Base-by-base conservation (phyloP, 2,113 vertebrate species). In the Notiomystis cincta region DNA sequence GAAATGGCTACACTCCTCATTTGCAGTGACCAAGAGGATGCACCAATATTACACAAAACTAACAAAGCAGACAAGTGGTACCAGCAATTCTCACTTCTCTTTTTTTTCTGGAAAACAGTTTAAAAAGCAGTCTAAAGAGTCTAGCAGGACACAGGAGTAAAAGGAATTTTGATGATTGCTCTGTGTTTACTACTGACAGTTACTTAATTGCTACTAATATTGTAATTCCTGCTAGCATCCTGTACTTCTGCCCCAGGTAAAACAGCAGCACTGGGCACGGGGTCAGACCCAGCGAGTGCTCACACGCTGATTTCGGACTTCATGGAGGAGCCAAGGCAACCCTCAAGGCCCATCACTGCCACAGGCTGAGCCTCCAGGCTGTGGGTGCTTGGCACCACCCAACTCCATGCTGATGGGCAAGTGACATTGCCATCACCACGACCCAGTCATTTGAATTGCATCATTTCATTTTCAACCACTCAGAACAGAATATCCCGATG, bases 291-390 rank as follows among this genome's bases (percentile, higher is more conserved):
- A 0, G 0, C 1, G 13, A 22, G 45, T 44, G 53, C 21, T 7
- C 9, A 2, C 23, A 38, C 0, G 0, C 5, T 35, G 20, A 7
- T 65, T 80, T 50, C 0, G 0, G 25, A 64, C 1, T 0, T 11
- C 37, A 24, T 0, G 10, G 47, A 61, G 11, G 15, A 33, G 77
- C 28, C 64, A 53, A 33, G 3, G 61, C 30, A 23, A 60, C 10
- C 37, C 22, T 85, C 28, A 11, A 56, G 23, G 47, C 21, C 35
- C 37, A 66, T 24, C 27, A 37, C 1, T 57, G 67, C 14, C 44
- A 64, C 2, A 20, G 37, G 8, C 21, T 47, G 28, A 82, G 50
- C 16, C 33, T 14, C 9, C 0, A 2, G 13, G 47, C 38, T 82
- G 44, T 1, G 0, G 35, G 16, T 16, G 6, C 30, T 58, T 22